Conservation (phyloP, 2,113 vertebrate species). For the Mastomys natalensis region DNA sequence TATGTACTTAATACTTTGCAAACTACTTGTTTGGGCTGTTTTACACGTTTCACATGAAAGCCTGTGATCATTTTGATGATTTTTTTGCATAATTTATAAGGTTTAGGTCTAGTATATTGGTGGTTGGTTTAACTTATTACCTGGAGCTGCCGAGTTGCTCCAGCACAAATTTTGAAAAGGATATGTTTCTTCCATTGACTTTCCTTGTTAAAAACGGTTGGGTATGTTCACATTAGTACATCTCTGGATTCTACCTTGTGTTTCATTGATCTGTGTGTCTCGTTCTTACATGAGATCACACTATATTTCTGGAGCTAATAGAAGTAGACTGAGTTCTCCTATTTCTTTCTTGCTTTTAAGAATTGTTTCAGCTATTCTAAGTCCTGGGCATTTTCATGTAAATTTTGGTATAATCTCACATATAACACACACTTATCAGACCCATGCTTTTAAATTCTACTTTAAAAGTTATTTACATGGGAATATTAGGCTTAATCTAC, state of each 20-base stretch:
- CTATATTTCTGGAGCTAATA: not conserved
- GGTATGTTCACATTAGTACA: not conserved
- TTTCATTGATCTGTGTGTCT: not conserved
- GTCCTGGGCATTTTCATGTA: not conserved
- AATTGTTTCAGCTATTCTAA: not conserved
- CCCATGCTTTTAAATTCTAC: not conserved
- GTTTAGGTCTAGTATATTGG: not conserved
- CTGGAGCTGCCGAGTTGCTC: not conserved
- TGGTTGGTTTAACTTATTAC: not conserved
- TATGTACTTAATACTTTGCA: conserved; percentile 99
- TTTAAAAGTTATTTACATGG: not conserved
- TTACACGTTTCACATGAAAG: conserved; percentile 6
- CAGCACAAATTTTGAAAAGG: not conserved
- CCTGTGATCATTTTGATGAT: not conserved
- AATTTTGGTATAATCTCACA: not conserved
- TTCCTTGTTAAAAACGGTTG: not conserved
- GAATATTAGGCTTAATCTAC: not conserved
- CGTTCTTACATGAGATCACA: not conserved
- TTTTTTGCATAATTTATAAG: not conserved
- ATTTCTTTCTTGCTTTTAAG: conserved; percentile 7
- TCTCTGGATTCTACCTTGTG: not conserved
- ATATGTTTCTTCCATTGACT: not conserved
- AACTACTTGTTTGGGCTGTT: conserved; percentile 99
- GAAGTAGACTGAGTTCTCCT: not conserved
- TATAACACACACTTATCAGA: not conserved